A percentile compares a stretch with the other conserved stretches of the same genome.
Conservation (phyloP, 2,888 invertebrate genomes). For the Erpobdella octoculata region DNA sequence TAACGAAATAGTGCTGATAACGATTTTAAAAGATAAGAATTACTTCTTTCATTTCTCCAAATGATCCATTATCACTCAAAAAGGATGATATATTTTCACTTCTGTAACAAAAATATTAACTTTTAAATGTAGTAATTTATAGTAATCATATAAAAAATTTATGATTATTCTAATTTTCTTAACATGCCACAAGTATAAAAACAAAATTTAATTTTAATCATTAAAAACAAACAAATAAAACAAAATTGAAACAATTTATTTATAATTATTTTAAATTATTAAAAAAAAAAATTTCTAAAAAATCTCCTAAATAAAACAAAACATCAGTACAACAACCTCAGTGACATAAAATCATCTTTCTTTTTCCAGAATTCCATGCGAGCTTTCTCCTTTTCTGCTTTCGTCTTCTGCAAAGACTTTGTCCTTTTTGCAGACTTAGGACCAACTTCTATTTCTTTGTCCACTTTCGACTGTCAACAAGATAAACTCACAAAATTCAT, state of each 20-base stretch:
- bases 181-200: not conserved
- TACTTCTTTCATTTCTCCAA: too few relatives aligned
- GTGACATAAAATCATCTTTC: not conserved
- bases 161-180: not conserved
- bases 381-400: not conserved
- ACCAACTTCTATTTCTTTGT: not conserved
- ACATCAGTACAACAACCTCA: too few relatives aligned
- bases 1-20: too few relatives aligned
- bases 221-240: not conserved
- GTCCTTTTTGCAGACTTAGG: not conserved
- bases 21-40: too few relatives aligned
- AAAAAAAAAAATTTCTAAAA: too few relatives aligned
- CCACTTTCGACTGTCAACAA: not conserved
- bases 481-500: not conserved
- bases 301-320: too few relatives aligned
- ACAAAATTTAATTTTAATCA: not conserved
- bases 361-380: slow-evolving; percentile 16
- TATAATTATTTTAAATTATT: not conserved
- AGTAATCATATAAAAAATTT: too few relatives aligned
- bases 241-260: not conserved
- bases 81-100: too few relatives aligned
- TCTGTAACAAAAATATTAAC: too few relatives aligned
- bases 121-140: too few relatives aligned
- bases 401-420: not conserved
- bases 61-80: too few relatives aligned